phyloP scores from a whole-genome alignment of 30 jellyfish, hydroid and myxozoan species.

The Pseudorhiza aurosa region DNA sequence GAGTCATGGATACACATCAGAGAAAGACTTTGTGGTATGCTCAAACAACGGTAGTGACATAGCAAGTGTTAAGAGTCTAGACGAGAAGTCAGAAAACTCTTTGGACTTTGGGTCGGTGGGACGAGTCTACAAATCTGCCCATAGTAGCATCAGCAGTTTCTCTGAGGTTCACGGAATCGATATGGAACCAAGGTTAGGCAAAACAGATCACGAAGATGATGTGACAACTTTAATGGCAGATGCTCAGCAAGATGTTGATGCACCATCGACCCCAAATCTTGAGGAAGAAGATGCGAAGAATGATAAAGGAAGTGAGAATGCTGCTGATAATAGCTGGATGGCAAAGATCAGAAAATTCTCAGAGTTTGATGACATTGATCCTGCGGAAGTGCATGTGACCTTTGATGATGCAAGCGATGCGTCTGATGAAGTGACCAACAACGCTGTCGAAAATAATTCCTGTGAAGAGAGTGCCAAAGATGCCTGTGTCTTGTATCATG shows the following conservation, averaged over 20 bases:
- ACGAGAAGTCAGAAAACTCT: conserved; percentile 63
- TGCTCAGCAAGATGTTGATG: conserved; percentile 82
- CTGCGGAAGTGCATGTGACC: conserved; percentile 17
- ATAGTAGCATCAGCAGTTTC: conserved; percentile 85
- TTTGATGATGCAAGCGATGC: conserved; percentile 54
- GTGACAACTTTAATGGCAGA: conserved; percentile 89
- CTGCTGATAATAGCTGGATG: conserved; percentile 31
- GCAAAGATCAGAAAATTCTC: conserved; percentile 38
- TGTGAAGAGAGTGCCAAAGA: conserved; percentile 54
- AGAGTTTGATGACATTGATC: conserved; percentile 62
- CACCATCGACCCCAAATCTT: not conserved
- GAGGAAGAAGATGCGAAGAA: not conserved
- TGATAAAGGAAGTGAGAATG: not conserved
- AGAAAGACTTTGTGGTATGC: conserved; percentile 45
- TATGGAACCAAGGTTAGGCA: conserved; percentile 85
- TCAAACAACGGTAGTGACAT: conserved; percentile 69
- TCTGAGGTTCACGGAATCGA: conserved; percentile 62
- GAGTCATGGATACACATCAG: conserved; percentile 6
- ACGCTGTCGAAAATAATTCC: conserved; percentile 22
- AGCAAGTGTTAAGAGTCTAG: conserved; percentile 69
- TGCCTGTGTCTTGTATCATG: conserved; percentile 80
- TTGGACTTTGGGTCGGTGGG: conserved; percentile 49
- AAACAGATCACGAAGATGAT: conserved; percentile 77
- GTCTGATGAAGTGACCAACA: conserved; percentile 34
- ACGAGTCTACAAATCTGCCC: conserved; percentile 47